Conservation (phyloP, 1,140 invertebrate species). For the Sminthurides bifidus region DNA sequence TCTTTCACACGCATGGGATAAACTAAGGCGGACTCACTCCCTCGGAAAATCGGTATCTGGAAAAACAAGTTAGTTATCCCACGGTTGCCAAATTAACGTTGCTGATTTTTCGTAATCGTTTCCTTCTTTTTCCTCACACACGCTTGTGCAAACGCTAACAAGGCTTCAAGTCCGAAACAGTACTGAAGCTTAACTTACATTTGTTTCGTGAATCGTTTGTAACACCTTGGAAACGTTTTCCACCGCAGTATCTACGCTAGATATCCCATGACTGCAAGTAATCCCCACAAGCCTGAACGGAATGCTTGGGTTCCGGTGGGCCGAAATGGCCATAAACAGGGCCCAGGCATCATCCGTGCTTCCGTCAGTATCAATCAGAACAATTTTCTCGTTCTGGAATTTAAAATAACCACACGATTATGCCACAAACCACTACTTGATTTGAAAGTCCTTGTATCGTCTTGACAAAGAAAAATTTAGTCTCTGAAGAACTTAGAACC, state of each 20-base stretch:
- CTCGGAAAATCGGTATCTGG: constrained; percentile 53
- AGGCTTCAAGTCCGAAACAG: background rate
- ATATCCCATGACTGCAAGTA: constrained; percentile 30
- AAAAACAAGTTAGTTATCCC: no score
- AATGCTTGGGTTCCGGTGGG: constrained; percentile 7
- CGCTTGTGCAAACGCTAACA: no score
- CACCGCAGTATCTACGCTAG: constrained; percentile 22
- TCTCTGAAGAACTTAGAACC: no score
- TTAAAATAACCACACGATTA: no score
- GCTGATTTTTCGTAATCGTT: no score
- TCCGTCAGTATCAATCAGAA: constrained; percentile 18
- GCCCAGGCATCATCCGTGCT: constrained; percentile 15
- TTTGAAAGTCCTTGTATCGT: no score
- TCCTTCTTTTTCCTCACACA: no score
- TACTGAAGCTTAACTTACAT: background rate
- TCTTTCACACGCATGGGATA: constrained; percentile 42
- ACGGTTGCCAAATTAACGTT: no score
- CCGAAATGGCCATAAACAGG: constrained; percentile 9
- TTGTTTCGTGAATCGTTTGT: constrained; percentile 2
- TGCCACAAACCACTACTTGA: no score
- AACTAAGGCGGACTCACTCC: constrained; percentile 44
- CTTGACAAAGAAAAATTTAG: no score
- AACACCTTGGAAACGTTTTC: constrained; percentile 27
- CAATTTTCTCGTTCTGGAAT: constrained; percentile 4
- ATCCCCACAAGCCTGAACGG: constrained; percentile 19